These are phyloP conservation scores for Zelleria hepariella DNA, from an alignment of 2,888 invertebrate genomes.

Conservation along the genomic window DNA sequence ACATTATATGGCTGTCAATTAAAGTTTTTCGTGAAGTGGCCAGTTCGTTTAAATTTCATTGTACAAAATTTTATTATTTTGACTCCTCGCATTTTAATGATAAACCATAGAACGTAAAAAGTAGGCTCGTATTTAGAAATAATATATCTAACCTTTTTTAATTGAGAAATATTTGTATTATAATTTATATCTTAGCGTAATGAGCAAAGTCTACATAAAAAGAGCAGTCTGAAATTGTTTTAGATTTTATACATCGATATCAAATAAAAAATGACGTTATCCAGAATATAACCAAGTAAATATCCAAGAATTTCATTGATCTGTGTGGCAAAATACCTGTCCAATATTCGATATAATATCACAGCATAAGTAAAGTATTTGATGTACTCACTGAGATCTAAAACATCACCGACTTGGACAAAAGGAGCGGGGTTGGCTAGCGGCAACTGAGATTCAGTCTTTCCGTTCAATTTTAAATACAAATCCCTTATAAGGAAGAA, in stretches of 20 bases:
- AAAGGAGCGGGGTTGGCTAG: conserved; percentile 89
- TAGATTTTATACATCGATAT: neutral
- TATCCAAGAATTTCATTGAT: neutral
- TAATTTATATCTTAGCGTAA: too few species aligned
- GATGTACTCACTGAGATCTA: conserved; percentile 89
- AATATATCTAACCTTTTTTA: too few species aligned
- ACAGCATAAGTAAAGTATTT: neutral
- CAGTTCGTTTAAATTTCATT: neutral
- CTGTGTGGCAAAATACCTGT: neutral
- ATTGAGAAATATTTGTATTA: too few species aligned
- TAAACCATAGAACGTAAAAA: neutral
- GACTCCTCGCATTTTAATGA: neutral
- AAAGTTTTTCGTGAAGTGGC: neutral
- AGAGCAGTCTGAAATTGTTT: neutral
- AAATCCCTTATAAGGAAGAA: conserved; percentile 87
- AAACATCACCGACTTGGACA: conserved; percentile 93
- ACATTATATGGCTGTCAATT: neutral
- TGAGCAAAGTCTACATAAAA: neutral
- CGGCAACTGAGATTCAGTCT: conserved; percentile 89
- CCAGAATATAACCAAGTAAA: neutral
- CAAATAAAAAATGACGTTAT: neutral
- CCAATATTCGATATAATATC: neutral
- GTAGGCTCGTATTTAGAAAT: too few species aligned
- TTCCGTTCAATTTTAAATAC: conserved; percentile 83
- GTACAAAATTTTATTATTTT: neutral